phyloP scores from a whole-genome alignment of 2,888 invertebrate species.

The Monochamus alternatus region DNA sequence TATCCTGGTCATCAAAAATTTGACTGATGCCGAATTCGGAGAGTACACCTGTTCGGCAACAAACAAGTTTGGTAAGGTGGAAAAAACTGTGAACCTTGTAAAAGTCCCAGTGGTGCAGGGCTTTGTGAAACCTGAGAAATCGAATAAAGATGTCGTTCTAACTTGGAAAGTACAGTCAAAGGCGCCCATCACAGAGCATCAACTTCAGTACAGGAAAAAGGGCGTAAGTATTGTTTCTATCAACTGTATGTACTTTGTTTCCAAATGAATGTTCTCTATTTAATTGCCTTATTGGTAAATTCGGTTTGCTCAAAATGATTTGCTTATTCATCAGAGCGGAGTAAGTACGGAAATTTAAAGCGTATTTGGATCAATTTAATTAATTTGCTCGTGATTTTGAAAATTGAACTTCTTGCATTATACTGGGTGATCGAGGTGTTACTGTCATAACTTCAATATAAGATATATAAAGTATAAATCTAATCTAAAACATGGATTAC shows the following conservation, averaged over 20 bases:
- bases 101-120: conserved; percentile 59
- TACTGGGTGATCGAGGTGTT: too few relatives aligned
- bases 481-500: too few relatives aligned
- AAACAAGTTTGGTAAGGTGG: conserved; percentile 65
- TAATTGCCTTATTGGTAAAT: too few relatives aligned
- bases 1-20: conserved; percentile 63
- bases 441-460: too few relatives aligned
- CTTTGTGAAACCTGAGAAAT: conserved; percentile 56
- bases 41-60: conserved; percentile 70
- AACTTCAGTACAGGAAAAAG: conserved; percentile 70
- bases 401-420: too few relatives aligned
- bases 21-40: conserved; percentile 68
- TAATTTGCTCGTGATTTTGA: too few relatives aligned
- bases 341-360: too few relatives aligned
- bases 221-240: conserved; percentile 63
- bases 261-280: background rate
- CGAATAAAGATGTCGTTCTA: conserved; percentile 64
- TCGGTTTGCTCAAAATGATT: too few relatives aligned
- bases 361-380: too few relatives aligned
- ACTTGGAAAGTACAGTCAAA: conserved; percentile 72
- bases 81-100: conserved; percentile 64
- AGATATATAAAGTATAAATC: too few relatives aligned
- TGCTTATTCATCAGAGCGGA: too few relatives aligned
- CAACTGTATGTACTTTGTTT: background rate
- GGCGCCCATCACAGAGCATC: conserved; percentile 69